Evolutionary conservation across 2,797 vertebrate genomes (phyloP), one percentile per base, ranked within the genome.

Genomic region (Lepilemur ruficaudatus): DNA sequence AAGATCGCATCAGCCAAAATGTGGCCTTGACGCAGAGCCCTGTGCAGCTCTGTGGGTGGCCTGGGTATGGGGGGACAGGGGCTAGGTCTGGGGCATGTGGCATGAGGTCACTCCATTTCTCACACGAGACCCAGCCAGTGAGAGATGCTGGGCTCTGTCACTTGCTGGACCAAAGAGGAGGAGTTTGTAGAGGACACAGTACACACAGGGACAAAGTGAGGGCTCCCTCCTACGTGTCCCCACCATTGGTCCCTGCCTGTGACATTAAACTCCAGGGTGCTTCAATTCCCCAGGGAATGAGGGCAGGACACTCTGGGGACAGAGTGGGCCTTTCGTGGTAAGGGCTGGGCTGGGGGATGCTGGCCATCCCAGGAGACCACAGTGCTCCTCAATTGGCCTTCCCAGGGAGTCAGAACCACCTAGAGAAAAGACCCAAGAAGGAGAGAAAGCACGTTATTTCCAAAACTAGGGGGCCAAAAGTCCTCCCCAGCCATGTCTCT

Each of bases 11-110:
- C 72, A 38, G 35, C 52, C 48, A 41, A 7, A 48, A 59, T 0
- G 0, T 7, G 25, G 35, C 41, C 30, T 52, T 2, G 1, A 30
- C 4, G 1, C 14, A 32, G 23, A 55, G 28, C 20, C n/a, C 30
- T 80, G 4, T 30, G 4, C 5, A 70, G n/a, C 65, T 50, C 59
- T 35, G 15, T 43, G 1, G 0, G 1, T 15, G 48, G 11, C 30
- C 50, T 65, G 12, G 1, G 70, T 4, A 7, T 35, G 1, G 30
- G 30, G 17, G 5, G 12, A 1, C 13, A 50, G 55, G 18, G 12
- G 13, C 17, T 61, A 30, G 30, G 67, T 78, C 32, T 20, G 12
- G 5, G 18, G 38, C 4, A 13, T 43, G 52, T 76, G 38, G 48
- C 32, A 2, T 10, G 30, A 79, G 25, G 30, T 35, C 32, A 52